phyloP scores from a whole-genome alignment of 2,888 invertebrate species.

The Lamproptera curius region DNA sequence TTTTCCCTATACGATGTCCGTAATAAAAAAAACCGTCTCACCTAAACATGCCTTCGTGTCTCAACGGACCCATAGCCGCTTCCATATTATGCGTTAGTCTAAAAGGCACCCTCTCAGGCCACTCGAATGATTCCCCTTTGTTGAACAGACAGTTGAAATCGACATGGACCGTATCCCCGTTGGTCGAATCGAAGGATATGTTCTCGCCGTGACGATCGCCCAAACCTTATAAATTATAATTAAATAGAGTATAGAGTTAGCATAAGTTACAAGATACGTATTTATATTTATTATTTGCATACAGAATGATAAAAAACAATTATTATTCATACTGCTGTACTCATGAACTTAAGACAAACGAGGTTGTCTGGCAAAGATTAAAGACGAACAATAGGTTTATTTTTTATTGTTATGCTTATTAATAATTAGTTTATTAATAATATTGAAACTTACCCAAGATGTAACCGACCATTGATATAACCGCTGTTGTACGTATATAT shows the following conservation, averaged over 20 bases:
- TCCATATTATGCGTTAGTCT: conserved; percentile 98
- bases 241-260: too few species aligned
- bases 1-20: not conserved
- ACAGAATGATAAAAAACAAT: too few species aligned
- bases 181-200: conserved; percentile 93
- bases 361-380: too few species aligned
- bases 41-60: conserved; percentile 92
- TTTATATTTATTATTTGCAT: too few species aligned
- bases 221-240: conserved; percentile 75
- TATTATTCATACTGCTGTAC: too few species aligned
- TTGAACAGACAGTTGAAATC: conserved; percentile 99
- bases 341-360: too few species aligned
- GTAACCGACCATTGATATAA: conserved; percentile 98
- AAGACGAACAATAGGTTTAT: too few species aligned
- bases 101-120: conserved; percentile 94
- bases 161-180: conserved; percentile 97
- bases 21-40: conserved; percentile 26
- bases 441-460: conserved; percentile 78
- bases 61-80: conserved; percentile 96
- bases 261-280: too few species aligned
- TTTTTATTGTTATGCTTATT: too few species aligned
- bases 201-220: conserved; percentile 99
- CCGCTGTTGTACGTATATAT: conserved; percentile 95
- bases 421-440: too few species aligned
- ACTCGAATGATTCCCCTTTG: conserved; percentile 91